Percentiles rank a stretch among this genome's conserved stretches.
Conservation (phyloP, 2,888 invertebrate species). For the Plemyria rubiginata region DNA sequence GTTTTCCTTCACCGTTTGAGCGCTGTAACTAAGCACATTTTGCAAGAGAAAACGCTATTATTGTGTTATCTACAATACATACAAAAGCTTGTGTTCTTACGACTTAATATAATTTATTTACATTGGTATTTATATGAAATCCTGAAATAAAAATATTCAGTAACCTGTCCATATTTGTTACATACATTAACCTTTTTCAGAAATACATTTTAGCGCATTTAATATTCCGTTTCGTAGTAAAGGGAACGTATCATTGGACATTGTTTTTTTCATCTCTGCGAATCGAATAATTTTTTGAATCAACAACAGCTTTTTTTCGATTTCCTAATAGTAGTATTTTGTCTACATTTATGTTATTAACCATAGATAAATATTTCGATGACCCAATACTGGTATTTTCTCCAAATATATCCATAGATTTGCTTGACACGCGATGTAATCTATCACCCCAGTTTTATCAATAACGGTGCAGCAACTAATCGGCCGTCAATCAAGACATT, state of each 20-base stretch:
- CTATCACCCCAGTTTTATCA: conserved; percentile 24
- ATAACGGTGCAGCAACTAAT: conserved; percentile 26
- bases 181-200: conserved; percentile 18
- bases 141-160: background rate
- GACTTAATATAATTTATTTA: background rate
- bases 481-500: conserved; percentile 22
- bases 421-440: conserved; percentile 6
- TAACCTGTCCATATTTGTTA: conserved; percentile 6
- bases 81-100: too few relatives aligned
- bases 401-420: too few relatives aligned
- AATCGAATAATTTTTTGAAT: background rate
- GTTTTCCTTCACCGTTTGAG: too few relatives aligned
- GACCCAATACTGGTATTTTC: too few relatives aligned
- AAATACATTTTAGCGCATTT: conserved; percentile 23
- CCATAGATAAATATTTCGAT: too few relatives aligned
- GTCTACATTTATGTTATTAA: too few relatives aligned
- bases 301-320: background rate
- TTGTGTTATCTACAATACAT: too few relatives aligned
- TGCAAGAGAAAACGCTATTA: too few relatives aligned
- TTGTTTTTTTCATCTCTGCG: conserved; percentile 1
- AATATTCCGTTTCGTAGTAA: conserved; percentile 25
- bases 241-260: conserved; percentile 12
- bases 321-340: too few relatives aligned
- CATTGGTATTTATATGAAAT: background rate
- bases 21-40: too few relatives aligned